Evolutionary conservation across 2,797 vertebrate genomes (phyloP), one percentile per base, ranked within the genome.

Genomic region (Staurois parvus): DNA sequence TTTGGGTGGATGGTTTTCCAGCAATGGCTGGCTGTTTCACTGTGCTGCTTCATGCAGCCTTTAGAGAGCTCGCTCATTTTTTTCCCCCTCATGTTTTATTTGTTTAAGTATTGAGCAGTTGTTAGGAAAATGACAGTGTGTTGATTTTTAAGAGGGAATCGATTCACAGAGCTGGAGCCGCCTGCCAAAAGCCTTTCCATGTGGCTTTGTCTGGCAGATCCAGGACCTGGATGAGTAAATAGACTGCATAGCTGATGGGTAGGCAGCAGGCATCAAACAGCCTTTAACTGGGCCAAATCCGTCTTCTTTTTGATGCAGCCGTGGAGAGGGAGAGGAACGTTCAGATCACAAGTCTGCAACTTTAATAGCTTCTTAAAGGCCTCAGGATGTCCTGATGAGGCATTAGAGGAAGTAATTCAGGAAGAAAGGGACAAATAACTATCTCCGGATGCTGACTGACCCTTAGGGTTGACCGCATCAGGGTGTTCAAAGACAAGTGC

Each of bases 311-410:
- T 92, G 93, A 92, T 93, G 91, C 89, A 1, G 89, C 88, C 1
- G 76, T 59, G 24, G 45, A 75, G 73, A 91, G 85, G 70, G 89
- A 90, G 91, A 92, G 89, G 88, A 91, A 74, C 21, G 75, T 34
- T 52, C 84, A 91, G 92, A 93, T 92, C 92, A 92, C 90, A 93
- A 90, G 84, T 90, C 88, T 85, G 85, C 81, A 81, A 91, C 81
- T 70, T 88, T 88, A 92, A 91, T 87, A 91, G 92, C 89, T 90
- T 91, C 91, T 92, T 88, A 85, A 89, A 92, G 91, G 91, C 94
- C 92, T 94, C 93, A 94, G 95, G 95, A 95, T 93, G 92, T 95
- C 94, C 93, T 95, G 92, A 95, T 94, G 93, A 94, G 94, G 95
- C 93, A 91, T 93, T 95, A 94, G 92, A 96, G 95, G 95, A 96